Evolutionary conservation across 2,888 invertebrate species (phyloP).

Genomic region (Drosophila glabriapex): DNA sequence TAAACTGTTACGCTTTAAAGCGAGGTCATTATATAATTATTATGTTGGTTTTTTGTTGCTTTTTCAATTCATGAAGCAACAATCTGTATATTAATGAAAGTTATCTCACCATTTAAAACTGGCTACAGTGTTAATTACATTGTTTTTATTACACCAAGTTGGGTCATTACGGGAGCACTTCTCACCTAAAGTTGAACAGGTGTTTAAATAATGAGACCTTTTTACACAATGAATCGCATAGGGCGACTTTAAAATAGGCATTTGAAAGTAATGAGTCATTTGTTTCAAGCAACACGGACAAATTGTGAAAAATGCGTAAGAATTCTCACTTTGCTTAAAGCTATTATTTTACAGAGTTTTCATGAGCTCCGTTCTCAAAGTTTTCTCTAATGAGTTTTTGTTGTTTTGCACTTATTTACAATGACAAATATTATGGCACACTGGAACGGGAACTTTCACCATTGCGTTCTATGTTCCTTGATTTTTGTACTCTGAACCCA

Average conservation of each 20-base stretch:
- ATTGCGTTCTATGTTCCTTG: neutral
- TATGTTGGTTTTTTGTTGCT: conserved; percentile 13
- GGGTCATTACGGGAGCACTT: neutral
- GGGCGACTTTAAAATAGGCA: neutral
- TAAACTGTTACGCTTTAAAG: conserved; percentile 56
- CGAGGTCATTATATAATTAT: conserved; percentile 60
- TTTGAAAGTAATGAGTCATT: neutral
- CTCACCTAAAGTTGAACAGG: neutral
- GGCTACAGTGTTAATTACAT: conserved; percentile 18
- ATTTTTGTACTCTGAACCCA: neutral
- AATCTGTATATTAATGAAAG: conserved; percentile 51
- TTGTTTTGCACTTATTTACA: neutral
- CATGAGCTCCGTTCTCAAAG: neutral
- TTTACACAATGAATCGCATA: neutral
- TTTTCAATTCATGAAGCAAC: conserved; percentile 50
- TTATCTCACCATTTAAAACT: conserved; percentile 21
- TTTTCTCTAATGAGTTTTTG: neutral
- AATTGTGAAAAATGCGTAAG: neutral
- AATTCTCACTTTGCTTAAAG: neutral
- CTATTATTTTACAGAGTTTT: neutral
- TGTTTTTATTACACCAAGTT: conserved; percentile 24
- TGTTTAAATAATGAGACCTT: conserved; percentile 10
- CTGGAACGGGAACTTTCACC: neutral
- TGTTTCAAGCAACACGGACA: neutral
- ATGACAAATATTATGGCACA: neutral